These are phyloP conservation scores for Hylaeus volcanicus DNA, from an alignment of 1,140 invertebrate species.

Conservation along the genomic window DNA sequence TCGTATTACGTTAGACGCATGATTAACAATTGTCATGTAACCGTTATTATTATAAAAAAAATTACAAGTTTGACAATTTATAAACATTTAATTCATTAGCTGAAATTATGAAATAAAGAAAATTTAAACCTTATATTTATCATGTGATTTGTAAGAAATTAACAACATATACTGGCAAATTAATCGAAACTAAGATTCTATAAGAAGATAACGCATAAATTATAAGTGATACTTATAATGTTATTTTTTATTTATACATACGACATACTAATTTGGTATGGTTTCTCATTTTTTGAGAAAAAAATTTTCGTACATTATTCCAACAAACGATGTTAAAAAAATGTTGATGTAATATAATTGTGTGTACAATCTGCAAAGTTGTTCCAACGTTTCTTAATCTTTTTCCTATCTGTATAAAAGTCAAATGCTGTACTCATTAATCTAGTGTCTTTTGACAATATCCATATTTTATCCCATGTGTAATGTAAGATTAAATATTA, in stretches of 20 bases:
- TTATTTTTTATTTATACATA: constrained; percentile 9
- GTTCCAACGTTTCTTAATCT: constrained; percentile 12
- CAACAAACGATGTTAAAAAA: constrained; percentile 6
- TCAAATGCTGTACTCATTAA: not conserved
- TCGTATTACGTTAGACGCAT: not conserved
- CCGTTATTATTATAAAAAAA: constrained; percentile 3
- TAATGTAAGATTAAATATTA: constrained; percentile 6
- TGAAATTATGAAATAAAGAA: constrained; percentile 8
- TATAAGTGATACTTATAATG: constrained; percentile 13
- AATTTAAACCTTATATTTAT: constrained; percentile 1
- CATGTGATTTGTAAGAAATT: constrained; percentile 1
- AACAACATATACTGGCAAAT: constrained; percentile 11
- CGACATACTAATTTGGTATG: constrained; percentile 4
- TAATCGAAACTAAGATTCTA: constrained; percentile 9
- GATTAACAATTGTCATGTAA: constrained; percentile 16
- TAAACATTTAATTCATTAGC: not conserved
- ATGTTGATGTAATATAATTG: constrained; percentile 28
- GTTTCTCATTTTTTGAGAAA: not conserved
- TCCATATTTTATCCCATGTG: not conserved
- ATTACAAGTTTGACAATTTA: constrained; percentile 24
- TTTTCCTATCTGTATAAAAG: constrained; percentile 23
- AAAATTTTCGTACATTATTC: constrained; percentile 10
- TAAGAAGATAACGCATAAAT: not conserved
- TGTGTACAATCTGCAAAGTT: constrained; percentile 24
- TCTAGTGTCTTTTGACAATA: not conserved